Percentiles rank a stretch among this genome's conserved stretches.
These are phyloP conservation scores for Ptilodon capucinus DNA, from an alignment of 2,888 invertebrate genomes.

Conservation along the genomic window DNA sequence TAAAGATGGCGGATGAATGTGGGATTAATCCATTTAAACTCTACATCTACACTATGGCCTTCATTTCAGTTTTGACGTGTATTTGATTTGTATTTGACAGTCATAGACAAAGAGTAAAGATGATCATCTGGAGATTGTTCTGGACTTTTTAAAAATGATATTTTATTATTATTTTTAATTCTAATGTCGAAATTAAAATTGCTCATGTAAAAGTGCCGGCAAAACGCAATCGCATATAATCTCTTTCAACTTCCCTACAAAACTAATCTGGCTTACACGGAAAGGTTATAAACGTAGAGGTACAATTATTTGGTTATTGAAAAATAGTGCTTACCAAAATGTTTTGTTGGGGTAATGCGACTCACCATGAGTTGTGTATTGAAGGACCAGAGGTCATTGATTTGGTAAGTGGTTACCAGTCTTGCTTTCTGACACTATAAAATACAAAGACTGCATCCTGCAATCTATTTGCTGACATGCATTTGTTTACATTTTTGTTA, in stretches of 20 bases:
- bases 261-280: constrained; percentile 41
- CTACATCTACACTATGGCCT: no score
- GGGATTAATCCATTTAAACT: no score
- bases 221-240: constrained; percentile 16
- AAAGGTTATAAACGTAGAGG: constrained; percentile 51
- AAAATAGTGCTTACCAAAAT: constrained; percentile 49
- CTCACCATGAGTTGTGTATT: constrained; percentile 74
- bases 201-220: constrained; percentile 33
- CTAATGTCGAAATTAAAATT: constrained; percentile 49
- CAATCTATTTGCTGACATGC: background rate
- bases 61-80: no score
- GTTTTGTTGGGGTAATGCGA: constrained; percentile 81
- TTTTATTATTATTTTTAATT: constrained; percentile 47
- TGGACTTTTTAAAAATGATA: constrained; percentile 59
- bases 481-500: background rate
- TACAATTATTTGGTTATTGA: constrained; percentile 41
- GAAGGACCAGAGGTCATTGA: constrained; percentile 62
- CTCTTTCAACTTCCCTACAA: constrained; percentile 42
- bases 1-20: no score
- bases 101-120: no score
- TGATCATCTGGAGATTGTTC: constrained; percentile 49
- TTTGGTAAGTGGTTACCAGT: constrained; percentile 54
- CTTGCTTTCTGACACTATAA: background rate
- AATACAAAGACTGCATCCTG: background rate
- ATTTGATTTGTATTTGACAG: no score